Evolutionary conservation across 2,113 vertebrate species (phyloP).

Genomic region (Leptobrachium ailaonicum): DNA sequence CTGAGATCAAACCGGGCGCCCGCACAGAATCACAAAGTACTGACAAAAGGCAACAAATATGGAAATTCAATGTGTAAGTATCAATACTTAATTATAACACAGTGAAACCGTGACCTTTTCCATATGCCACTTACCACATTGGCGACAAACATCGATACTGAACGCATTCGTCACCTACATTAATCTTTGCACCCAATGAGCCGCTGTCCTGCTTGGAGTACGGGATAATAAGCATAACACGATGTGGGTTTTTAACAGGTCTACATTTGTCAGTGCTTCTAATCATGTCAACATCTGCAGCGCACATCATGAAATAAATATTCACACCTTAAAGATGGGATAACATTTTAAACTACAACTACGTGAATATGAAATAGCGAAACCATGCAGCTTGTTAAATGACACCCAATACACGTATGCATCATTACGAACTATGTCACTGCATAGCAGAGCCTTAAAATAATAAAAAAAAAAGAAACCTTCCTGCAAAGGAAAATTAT

Average conservation of each 20-base stretch:
- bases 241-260: not conserved
- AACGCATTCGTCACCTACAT: not conserved
- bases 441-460: too few species aligned
- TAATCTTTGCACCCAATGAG: not conserved
- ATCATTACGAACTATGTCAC: too few species aligned
- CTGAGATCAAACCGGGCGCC: too few species aligned
- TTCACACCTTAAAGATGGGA: too few species aligned
- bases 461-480: too few species aligned
- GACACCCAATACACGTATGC: too few species aligned
- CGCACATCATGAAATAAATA: not conserved
- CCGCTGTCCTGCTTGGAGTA: not conserved
- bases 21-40: not conserved
- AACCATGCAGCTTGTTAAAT: too few species aligned
- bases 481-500: too few species aligned
- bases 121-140: not conserved
- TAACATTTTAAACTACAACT: too few species aligned
- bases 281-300: not conserved
- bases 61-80: conserved; percentile 6
- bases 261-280: not conserved
- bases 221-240: not conserved
- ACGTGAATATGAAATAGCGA: too few species aligned
- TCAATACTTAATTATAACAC: not conserved
- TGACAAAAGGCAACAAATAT: not conserved
- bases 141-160: not conserved
- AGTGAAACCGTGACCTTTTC: not conserved